Evolutionary conservation across 2,797 vertebrate species (phyloP).

Genomic region (Diglossa cyanea): DNA sequence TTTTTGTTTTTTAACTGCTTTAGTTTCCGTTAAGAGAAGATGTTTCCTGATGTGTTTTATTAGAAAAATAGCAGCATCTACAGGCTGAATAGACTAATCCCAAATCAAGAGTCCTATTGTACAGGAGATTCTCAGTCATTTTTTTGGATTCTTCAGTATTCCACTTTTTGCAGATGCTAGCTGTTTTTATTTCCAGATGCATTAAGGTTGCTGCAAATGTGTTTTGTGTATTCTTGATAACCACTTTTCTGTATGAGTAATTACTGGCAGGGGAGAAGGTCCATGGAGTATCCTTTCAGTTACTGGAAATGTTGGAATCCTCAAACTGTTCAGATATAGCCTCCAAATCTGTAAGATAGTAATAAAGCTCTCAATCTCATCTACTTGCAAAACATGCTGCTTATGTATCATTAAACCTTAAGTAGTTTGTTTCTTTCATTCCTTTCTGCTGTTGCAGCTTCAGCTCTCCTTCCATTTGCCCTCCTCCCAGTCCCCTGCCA

Average conservation of each 20-base stretch:
- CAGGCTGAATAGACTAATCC: slow-evolving; percentile 28
- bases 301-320: slow-evolving; percentile 6
- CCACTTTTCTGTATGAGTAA: slow-evolving; percentile 11
- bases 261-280: background rate
- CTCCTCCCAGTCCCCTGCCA: background rate
- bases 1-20: background rate
- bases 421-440: background rate
- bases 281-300: background rate
- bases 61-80: slow-evolving; percentile 54
- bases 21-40: background rate
- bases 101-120: background rate
- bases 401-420: background rate
- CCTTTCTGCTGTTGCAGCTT: background rate
- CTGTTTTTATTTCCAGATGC: slow-evolving; percentile 26
- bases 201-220: slow-evolving; percentile 9
- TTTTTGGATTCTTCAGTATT: background rate
- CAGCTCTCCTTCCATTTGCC: background rate
- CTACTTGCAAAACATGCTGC: background rate
- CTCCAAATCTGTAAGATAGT: background rate
- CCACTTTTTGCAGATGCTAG: slow-evolving; percentile 18
- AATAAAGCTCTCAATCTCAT: background rate
- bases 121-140: background rate
- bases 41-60: slow-evolving; percentile 25
- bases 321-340: background rate
- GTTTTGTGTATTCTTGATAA: slow-evolving; percentile 26